A percentile compares a stretch with the other conserved stretches of the same genome.
Conservation (phyloP, 2,113 vertebrate species). For the Mus pahari region DNA sequence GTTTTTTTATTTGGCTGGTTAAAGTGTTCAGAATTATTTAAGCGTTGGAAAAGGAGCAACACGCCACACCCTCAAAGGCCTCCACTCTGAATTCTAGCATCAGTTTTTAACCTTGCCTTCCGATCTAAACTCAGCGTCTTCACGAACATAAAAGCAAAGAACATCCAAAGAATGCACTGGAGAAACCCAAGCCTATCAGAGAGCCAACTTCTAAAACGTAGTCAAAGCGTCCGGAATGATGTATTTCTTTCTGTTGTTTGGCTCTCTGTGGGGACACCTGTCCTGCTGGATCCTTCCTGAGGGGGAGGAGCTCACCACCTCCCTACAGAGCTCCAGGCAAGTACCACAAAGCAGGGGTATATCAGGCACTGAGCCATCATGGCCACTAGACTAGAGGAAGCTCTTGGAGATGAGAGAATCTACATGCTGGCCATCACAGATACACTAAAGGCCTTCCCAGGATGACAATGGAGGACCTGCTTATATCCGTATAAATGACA, state of each 20-base stretch:
- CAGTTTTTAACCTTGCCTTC: conserved; percentile 45
- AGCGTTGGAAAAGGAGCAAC: conserved; percentile 76
- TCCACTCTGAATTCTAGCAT: conserved; percentile 70
- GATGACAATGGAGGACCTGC: not conserved
- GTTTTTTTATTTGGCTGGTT: conserved; percentile 77
- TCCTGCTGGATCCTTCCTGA: conserved; percentile 45
- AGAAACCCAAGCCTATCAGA: not conserved
- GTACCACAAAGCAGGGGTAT: not conserved
- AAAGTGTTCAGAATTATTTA: conserved; percentile 80
- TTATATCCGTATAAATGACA: not conserved
- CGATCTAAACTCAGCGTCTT: conserved; percentile 63
- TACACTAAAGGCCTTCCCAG: not conserved
- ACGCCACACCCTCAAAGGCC: conserved; percentile 74
- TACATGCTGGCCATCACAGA: not conserved
- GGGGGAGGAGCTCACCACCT: conserved; percentile 11
- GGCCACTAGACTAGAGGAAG: not conserved
- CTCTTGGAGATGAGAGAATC: not conserved
- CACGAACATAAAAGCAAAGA: conserved; percentile 59
- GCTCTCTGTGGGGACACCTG: not conserved
- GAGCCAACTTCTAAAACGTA: conserved; percentile 25
- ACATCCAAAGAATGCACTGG: conserved; percentile 8
- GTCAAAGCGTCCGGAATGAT: not conserved
- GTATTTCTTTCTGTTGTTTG: conserved; percentile 26
- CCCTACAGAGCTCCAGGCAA: conserved; percentile 34
- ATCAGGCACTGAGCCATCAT: not conserved